Evolutionary conservation across 2,113 vertebrate genomes (phyloP).

Genomic region (Cottus gobio): DNA sequence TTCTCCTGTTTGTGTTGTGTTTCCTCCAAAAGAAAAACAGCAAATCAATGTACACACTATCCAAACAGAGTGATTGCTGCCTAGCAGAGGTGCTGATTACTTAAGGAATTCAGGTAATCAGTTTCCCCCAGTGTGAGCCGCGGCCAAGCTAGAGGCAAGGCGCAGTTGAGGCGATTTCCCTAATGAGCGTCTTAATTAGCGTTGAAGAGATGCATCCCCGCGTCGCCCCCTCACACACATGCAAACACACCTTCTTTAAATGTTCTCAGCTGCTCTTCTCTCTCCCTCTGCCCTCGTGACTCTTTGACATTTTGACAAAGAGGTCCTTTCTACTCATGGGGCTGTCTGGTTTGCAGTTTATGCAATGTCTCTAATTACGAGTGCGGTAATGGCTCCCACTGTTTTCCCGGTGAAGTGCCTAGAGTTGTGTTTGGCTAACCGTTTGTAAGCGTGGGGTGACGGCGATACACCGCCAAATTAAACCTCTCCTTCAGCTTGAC

Average conservation of each 20-base stretch:
- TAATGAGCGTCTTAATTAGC: constrained; percentile 72
- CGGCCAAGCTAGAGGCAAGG: constrained; percentile 66
- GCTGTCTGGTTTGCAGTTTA: constrained; percentile 65
- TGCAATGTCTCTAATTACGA: constrained; percentile 80
- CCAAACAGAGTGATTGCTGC: constrained; percentile 73
- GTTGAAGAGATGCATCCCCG: constrained; percentile 54
- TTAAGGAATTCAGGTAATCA: constrained; percentile 70
- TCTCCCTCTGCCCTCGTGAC: constrained; percentile 44
- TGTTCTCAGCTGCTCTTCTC: constrained; percentile 44
- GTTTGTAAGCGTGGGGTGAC: constrained; percentile 74
- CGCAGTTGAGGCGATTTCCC: constrained; percentile 55
- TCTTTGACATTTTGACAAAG: constrained; percentile 71
- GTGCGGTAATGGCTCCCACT: constrained; percentile 75
- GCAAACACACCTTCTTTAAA: constrained; percentile 41
- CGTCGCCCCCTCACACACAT: constrained; percentile 8
- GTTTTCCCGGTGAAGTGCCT: constrained; percentile 73
- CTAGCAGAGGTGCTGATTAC: constrained; percentile 69
- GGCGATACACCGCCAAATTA: constrained; percentile 78
- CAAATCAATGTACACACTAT: constrained; percentile 56
- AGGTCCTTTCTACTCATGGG: constrained; percentile 58
- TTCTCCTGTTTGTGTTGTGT: constrained; percentile 24
- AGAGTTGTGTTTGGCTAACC: constrained; percentile 81
- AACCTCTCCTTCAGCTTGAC: constrained; percentile 80
- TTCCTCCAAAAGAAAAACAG: constrained; percentile 23
- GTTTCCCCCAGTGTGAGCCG: constrained; percentile 53